Evolutionary conservation across 2,888 invertebrate species (phyloP).

Genomic region (Nomada goodeniana): DNA sequence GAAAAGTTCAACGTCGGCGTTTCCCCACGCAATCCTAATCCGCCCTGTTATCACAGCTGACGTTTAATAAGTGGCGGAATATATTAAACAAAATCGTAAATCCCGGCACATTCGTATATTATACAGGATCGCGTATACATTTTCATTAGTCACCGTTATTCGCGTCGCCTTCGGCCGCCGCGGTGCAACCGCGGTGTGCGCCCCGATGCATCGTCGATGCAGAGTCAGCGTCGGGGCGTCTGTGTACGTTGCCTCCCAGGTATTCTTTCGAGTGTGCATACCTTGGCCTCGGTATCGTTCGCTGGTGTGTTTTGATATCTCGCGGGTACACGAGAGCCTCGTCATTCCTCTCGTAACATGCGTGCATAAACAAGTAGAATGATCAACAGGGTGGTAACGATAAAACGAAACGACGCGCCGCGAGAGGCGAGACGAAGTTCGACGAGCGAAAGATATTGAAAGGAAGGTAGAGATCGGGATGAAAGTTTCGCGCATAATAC

Average conservation of each 20-base stretch:
- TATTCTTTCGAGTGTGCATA: conserved; percentile 55
- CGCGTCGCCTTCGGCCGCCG: conserved; percentile 45
- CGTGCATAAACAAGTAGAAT: conserved; percentile 62
- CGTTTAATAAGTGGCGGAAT: conserved; percentile 21
- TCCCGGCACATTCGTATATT: conserved; percentile 4
- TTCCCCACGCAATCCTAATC: conserved; percentile 5
- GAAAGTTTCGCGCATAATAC: neutral
- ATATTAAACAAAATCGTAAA: conserved; percentile 40
- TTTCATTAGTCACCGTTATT: conserved; percentile 63
- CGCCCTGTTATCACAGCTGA: conserved; percentile 1
- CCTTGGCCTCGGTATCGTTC: conserved; percentile 41
- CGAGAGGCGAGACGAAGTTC: neutral
- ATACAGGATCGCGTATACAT: conserved; percentile 30
- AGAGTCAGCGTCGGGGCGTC: conserved; percentile 13
- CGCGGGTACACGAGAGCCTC: conserved; percentile 58
- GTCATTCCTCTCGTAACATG: conserved; percentile 58
- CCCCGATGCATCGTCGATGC: conserved; percentile 25
- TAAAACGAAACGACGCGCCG: conserved; percentile 24
- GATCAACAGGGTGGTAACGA: conserved; percentile 36
- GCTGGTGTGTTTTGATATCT: conserved; percentile 67
- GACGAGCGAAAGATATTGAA: neutral
- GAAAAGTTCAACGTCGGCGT: neutral
- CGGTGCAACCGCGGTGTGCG: neutral
- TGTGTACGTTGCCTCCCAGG: conserved; percentile 49
- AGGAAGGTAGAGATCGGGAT: too few species aligned